Percentiles rank a stretch among this genome's conserved stretches.
phyloP scores from a whole-genome alignment of 2,888 invertebrate species.

The Pyralis farinalis region DNA sequence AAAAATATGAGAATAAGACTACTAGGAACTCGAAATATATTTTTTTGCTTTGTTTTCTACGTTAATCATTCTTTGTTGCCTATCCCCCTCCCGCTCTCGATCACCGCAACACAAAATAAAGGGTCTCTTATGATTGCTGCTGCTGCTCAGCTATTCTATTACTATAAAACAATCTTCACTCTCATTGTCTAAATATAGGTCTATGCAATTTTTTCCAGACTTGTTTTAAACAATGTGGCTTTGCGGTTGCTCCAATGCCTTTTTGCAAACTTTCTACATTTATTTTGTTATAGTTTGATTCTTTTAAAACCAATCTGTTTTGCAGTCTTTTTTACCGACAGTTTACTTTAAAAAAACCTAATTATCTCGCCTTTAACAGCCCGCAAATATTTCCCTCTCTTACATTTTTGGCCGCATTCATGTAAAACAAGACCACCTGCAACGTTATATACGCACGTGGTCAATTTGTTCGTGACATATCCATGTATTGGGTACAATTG shows the following conservation, averaged over 20 bases:
- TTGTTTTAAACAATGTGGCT: constrained; percentile 40
- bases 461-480: constrained; percentile 4
- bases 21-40: too few relatives aligned
- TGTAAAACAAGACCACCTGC: constrained; percentile 4
- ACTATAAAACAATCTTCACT: constrained; percentile 2
- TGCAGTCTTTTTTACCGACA: background rate
- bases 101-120: background rate
- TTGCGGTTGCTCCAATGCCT: constrained; percentile 41
- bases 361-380: too few relatives aligned
- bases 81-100: too few relatives aligned
- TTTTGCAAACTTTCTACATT: constrained; percentile 49
- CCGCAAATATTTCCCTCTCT: too few relatives aligned
- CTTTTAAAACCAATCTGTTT: constrained; percentile 1
- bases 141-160: background rate
- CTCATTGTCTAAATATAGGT: background rate
- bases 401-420: background rate
- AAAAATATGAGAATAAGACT: too few relatives aligned
- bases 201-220: constrained; percentile 3
- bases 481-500: constrained; percentile 5
- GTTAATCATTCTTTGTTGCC: too few relatives aligned
- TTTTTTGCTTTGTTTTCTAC: too few relatives aligned
- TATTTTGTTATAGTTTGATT: constrained; percentile 33
- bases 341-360: too few relatives aligned
- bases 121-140: background rate
- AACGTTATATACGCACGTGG: constrained; percentile 1